These are phyloP conservation scores for Loxodonta africana DNA, from an alignment of 2,113 vertebrate genomes.

Conservation along the genomic window DNA sequence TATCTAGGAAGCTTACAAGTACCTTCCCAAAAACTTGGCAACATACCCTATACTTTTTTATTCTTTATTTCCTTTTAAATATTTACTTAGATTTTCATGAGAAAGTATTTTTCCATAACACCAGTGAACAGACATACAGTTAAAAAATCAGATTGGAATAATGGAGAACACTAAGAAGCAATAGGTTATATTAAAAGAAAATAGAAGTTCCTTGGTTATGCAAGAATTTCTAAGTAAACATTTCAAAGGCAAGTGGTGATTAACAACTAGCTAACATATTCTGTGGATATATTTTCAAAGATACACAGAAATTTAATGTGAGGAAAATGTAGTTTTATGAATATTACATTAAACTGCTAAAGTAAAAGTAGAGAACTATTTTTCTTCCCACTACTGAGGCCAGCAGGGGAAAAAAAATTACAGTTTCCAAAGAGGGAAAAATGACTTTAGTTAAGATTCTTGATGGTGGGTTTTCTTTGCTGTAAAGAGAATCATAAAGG, in stretches of 20 bases:
- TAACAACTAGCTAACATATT: constrained; percentile 41
- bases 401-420: not conserved
- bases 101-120: constrained; percentile 4
- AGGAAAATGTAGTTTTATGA: constrained; percentile 40
- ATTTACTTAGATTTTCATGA: constrained; percentile 49
- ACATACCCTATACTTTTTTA: not conserved
- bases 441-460: not conserved
- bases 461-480: not conserved
- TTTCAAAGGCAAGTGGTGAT: constrained; percentile 28
- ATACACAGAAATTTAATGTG: not conserved
- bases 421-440: not conserved
- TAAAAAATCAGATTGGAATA: constrained; percentile 29
- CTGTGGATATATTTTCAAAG: constrained; percentile 1
- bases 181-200: constrained; percentile 23
- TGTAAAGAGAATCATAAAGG: not conserved
- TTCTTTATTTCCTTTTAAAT: not conserved
- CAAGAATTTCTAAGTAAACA: constrained; percentile 55
- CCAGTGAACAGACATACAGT: not conserved
- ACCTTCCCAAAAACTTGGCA: not conserved
- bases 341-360: constrained; percentile 44
- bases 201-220: not conserved
- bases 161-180: not conserved
- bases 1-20: not conserved
- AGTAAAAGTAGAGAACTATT: constrained; percentile 33
- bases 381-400: not conserved